These are phyloP conservation scores for Sakesphorus luctuosus DNA, from an alignment of 2,113 vertebrate genomes.

Conservation along the genomic window DNA sequence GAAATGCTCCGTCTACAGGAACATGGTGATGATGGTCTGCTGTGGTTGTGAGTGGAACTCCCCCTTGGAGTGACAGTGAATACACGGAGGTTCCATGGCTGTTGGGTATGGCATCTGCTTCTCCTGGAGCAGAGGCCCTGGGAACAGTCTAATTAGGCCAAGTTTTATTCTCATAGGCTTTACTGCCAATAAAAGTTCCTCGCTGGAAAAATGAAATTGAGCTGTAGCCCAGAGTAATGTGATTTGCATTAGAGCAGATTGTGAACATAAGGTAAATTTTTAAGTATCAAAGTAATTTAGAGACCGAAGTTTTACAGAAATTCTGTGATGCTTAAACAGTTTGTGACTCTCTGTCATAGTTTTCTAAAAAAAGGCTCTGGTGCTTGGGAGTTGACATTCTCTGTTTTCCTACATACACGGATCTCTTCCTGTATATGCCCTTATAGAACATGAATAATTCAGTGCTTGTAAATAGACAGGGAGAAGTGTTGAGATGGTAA, in stretches of 20 bases:
- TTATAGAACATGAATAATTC: background rate
- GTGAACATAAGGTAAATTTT: slow-evolving; percentile 52
- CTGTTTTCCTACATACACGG: background rate
- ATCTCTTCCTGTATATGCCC: background rate
- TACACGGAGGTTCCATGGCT: background rate
- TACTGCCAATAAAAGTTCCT: slow-evolving; percentile 38
- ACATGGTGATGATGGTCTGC: background rate
- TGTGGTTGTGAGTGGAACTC: background rate
- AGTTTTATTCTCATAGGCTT: slow-evolving; percentile 34
- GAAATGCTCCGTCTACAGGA: background rate
- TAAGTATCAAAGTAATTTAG: slow-evolving; percentile 16
- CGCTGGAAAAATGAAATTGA: background rate
- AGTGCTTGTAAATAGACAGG: background rate
- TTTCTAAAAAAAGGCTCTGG: background rate
- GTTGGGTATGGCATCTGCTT: background rate
- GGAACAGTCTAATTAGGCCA: slow-evolving; percentile 23
- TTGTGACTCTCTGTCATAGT: background rate
- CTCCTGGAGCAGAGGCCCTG: background rate
- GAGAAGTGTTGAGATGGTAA: background rate
- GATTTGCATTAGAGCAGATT: slow-evolving; percentile 48
- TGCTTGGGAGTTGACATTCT: background rate
- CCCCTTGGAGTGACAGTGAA: background rate
- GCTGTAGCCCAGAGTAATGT: slow-evolving; percentile 16
- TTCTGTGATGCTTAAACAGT: background rate
- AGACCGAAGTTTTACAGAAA: background rate